Conservation (phyloP, 2,888 invertebrate genomes). For the Oligia fasciuncula region DNA sequence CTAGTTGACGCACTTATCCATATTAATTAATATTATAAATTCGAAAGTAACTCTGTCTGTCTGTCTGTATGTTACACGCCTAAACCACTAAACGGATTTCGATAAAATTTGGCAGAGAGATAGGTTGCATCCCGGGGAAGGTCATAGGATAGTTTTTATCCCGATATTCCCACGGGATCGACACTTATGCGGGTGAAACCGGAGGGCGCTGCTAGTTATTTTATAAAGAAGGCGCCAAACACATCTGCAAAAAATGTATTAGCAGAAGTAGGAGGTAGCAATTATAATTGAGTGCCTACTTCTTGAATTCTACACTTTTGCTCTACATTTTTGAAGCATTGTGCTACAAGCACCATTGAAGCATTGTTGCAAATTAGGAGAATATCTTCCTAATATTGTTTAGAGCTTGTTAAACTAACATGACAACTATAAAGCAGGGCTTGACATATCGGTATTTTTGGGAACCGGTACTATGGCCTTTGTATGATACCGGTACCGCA, state of each 20-base stretch:
- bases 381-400: background rate
- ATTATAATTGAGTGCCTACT: background rate
- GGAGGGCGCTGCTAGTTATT: background rate
- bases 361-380: background rate
- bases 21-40: too few relatives aligned
- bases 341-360: background rate
- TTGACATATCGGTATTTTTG: background rate
- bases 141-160: too few relatives aligned
- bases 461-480: background rate
- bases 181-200: too few relatives aligned
- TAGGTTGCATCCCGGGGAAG: too few relatives aligned
- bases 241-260: background rate
- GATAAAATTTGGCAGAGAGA: too few relatives aligned
- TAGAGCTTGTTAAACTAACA: background rate
- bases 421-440: background rate
- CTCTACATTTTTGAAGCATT: background rate
- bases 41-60: too few relatives aligned
- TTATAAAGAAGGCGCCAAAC: background rate
- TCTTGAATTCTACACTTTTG: background rate
- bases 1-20: too few relatives aligned
- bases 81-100: too few relatives aligned
- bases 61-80: too few relatives aligned
- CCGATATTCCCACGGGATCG: too few relatives aligned
- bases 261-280: background rate
- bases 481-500: background rate